Conservation (phyloP, 2,113 vertebrate species). For the Vulpes lagopus region DNA sequence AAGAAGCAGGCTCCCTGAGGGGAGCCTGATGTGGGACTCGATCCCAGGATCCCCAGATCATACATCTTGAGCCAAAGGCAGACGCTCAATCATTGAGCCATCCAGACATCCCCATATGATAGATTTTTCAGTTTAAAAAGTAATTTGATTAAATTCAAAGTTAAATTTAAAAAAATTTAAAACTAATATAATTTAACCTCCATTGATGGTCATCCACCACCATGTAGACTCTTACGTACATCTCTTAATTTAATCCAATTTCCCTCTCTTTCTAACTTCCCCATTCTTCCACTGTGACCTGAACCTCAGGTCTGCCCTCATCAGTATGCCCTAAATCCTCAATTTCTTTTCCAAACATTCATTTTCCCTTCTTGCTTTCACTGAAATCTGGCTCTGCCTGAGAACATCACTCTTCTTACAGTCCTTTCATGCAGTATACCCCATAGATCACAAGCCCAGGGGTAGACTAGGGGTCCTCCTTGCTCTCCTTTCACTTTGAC, state of each 20-base stretch:
- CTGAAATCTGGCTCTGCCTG: neutral
- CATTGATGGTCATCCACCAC: neutral
- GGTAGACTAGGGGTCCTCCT: neutral
- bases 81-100: too few species aligned
- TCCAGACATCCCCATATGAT: neutral
- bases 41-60: too few species aligned
- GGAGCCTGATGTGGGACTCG: too few species aligned
- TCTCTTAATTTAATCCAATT: neutral
- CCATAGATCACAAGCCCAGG: too few species aligned
- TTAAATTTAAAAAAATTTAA: neutral
- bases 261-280: neutral
- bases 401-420: neutral
- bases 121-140: neutral
- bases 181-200: neutral
- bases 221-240: neutral
- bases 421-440: too few species aligned
- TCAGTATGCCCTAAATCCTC: neutral
- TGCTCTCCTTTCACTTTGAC: neutral
- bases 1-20: too few species aligned
- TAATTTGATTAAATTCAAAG: neutral
- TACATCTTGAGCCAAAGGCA: too few species aligned
- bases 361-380: neutral
- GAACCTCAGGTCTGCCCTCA: neutral
- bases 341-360: neutral
- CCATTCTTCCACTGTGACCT: neutral